Conservation (phyloP, 1,140 invertebrate genomes). For the Temnothorax curvispinosus region DNA sequence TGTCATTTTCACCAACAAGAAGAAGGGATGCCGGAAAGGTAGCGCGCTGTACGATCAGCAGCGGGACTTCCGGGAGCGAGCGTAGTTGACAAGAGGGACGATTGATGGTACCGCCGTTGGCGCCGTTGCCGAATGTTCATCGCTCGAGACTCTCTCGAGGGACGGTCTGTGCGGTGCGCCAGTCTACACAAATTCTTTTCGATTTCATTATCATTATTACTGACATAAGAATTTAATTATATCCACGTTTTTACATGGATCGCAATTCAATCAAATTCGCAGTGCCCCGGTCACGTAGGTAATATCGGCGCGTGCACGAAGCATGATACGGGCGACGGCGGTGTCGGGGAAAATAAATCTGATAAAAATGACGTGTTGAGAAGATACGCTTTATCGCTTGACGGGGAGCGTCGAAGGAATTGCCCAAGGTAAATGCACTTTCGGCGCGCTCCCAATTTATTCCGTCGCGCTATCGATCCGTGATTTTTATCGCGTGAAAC, state of each 20-base stretch:
- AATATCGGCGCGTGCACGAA: constrained; percentile 35
- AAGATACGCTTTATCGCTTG: constrained; percentile 68
- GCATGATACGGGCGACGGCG: constrained; percentile 64
- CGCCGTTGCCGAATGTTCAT: constrained; percentile 67
- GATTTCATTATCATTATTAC: constrained; percentile 76
- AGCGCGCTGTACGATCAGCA: constrained; percentile 64
- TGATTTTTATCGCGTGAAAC: constrained; percentile 28
- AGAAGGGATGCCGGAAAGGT: constrained; percentile 40
- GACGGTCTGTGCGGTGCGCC: constrained; percentile 7
- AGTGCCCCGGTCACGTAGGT: constrained; percentile 45
- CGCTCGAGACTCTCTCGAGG: neutral
- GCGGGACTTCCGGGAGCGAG: constrained; percentile 35
- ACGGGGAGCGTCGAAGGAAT: constrained; percentile 63
- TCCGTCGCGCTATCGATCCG: constrained; percentile 42
- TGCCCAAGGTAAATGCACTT: constrained; percentile 65
- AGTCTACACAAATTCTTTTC: constrained; percentile 69
- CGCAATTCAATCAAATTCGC: constrained; percentile 60
- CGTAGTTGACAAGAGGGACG: constrained; percentile 67
- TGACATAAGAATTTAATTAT: constrained; percentile 71
- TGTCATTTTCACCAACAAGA: no score
- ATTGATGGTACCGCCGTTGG: constrained; percentile 71
- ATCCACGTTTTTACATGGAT: constrained; percentile 63
- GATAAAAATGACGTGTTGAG: constrained; percentile 80
- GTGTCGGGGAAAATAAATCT: constrained; percentile 70
- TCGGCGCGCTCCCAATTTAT: constrained; percentile 14